Base-by-base conservation (phyloP, 1,140 invertebrate species). In the Drosophila tsacasi region DNA sequence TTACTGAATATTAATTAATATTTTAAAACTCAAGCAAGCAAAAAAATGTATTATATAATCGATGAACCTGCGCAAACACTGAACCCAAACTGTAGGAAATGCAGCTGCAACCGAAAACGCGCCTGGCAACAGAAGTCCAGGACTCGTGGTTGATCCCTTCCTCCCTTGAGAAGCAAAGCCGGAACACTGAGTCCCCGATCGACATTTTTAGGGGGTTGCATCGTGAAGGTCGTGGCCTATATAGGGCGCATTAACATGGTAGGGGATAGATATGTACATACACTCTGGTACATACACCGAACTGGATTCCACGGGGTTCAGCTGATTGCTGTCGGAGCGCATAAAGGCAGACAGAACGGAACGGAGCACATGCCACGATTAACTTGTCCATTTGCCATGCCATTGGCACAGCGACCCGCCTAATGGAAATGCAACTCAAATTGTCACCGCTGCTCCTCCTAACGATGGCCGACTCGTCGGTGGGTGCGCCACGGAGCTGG, bases 351-450 rank as follows among this genome's bases (percentile, higher is more conserved):
- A 50, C 44, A 27, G 35, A 19, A 55, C 19, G 32, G 35, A 69
- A 44, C 23, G 5, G 47, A 40, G 21, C 52, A 60, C 52, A 72
- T 73, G 69, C 69, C 69, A 10, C 71, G 67, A 74, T 74, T 74
- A 74, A 74, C 68, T 74, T 74, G 71, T 74, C 71, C 71, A 73
- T 37, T 74, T 73, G 67, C 68, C 71, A 30, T 73, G 55, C 68
- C 71, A 61, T 61, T 74, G 68, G 73, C 71, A 74, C 44, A 42
- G 42, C 54, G 35, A 57, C 23, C 63, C 23, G 64, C 39, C 49
- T 63, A 80, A 76, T 72, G 71, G 59, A 84, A 77, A 64, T 81
- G 74, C 82, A 85, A 68, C 68, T 77, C 65, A 58, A 71, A 78
- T 63, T 78, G 75, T 78, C 76, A 79, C 58, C 40, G 64, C 64